Base-by-base conservation (phyloP, 2,113 vertebrate genomes). In the Prunella fulvescens region DNA sequence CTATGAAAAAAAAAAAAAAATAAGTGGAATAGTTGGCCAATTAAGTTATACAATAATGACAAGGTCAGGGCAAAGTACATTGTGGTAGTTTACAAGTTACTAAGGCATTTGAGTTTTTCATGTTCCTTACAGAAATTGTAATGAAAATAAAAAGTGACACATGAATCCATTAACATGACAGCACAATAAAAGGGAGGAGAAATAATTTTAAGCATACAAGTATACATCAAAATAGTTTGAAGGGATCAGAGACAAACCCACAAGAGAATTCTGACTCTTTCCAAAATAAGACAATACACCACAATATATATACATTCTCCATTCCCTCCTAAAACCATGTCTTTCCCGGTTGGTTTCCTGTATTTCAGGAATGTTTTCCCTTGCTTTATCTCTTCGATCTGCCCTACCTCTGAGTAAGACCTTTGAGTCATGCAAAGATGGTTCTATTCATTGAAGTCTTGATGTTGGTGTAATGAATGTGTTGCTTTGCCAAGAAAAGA, bases 21-120 rank as follows among this genome's bases (percentile, higher is more conserved):
- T 73, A 77, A 93, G 92, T 79, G 40, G 88, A 96, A 67, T 95
- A 92, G 93, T 47, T 88, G 71, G n/a, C 25, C 86, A 95, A 93
- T 95, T 95, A 93, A 95, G 62, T 92, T 97, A 74, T 29, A 88
- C 89, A 95, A 61, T 77, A 86, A 70, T 86, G 93, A 96, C 93
- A 95, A 97, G 76, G 80, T 96, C 92, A 95, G 77, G 90, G 79
- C 77, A 95, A 74, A 94, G 65, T 87, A 58, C 71, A 91, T 94
- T 90, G 89, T 74, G 89, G 73, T 90, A 95, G 78, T 94, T 96
- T 96, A 96, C 91, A 91, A 79, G 96, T 95, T 95, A 74, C 51
- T 84, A 79, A 91, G 76, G 48, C 67, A 79, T 92, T 93, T 80
- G 78, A 57, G 22, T 92, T 94, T 85, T 89, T 88, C 51, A 90